Base-by-base conservation (phyloP, 1,140 invertebrate species). In the Drosophila ogumai region DNA sequence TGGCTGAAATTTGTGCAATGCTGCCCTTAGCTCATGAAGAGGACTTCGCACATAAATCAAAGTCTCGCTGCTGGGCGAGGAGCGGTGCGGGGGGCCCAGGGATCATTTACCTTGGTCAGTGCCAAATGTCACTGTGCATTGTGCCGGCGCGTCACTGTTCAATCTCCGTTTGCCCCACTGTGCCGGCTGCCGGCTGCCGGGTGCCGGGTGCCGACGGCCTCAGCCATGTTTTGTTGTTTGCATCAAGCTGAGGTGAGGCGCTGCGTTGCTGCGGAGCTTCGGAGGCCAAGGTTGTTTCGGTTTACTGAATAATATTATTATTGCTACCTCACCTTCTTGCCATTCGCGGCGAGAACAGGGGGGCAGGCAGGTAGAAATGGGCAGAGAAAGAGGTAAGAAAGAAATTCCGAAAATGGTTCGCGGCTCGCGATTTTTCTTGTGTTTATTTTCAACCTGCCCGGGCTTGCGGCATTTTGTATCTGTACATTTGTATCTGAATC, bases 31-130 rank as follows among this genome's bases (percentile, higher is more conserved):
- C 66, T 43, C 69, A 72, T 46, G 77, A 84, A 77, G 64, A 81
- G 73, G 68, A 81, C 77, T 86, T 86, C 69, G 82, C 69, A 87
- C 82, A 86, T 87, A 87, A 86, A 87, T 87, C 82, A 86, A 67
- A 75, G 72, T 66, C 22, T 6, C 69, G n/a, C 36, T 9, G 64
- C 22, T 31, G 10, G n/a, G 22, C 13, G 28, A 6, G 50, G 34
- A 13, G 38, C 4, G 17, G 49, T 17, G 38, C 44, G 56, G 43
- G 34, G 44, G 10, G 17, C 13, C 28, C 13, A 28, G 38, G 63
- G 56, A 75, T 75, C 52, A 75, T 75, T 75, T 57, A 75, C 71
- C 71, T 75, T 75, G 73, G 47, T 67, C 63, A 67, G 66, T 69
- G 66, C 66, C 66, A 69, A 69, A 66, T 75, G 69, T 63, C 69